Percentiles rank a stretch among this genome's conserved stretches.
phyloP scores from a whole-genome alignment of 2,888 invertebrate species.

The Lasioglossum pauxillum region DNA sequence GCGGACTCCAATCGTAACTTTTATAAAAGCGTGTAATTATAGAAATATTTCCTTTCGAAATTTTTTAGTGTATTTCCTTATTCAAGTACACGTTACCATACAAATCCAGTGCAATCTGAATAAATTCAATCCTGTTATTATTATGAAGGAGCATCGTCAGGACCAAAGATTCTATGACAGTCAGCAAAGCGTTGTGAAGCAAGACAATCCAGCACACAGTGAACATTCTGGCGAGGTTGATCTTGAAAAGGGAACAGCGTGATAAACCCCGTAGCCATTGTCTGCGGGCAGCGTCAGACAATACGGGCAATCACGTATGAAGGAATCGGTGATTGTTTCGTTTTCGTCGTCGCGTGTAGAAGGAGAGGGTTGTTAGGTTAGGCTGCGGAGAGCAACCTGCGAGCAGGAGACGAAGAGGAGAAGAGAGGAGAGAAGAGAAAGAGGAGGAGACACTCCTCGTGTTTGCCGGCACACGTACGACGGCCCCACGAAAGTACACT shows the following conservation, averaged over 20 bases:
- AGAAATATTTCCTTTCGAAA: too few relatives aligned
- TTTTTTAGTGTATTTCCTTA: too few relatives aligned
- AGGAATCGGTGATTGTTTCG: constrained; percentile 82
- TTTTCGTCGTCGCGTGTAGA: constrained; percentile 63
- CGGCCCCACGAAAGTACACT: constrained; percentile 20
- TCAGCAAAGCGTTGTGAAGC: background rate
- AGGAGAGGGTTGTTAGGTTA: constrained; percentile 60
- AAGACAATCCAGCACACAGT: background rate
- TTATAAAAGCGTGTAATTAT: too few relatives aligned
- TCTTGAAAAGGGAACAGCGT: constrained; percentile 60
- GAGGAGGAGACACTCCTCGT: constrained; percentile 23
- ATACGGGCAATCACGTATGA: constrained; percentile 83
- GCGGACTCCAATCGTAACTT: too few relatives aligned
- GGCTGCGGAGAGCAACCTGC: constrained; percentile 29
- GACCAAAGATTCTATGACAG: background rate
- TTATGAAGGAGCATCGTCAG: too few relatives aligned
- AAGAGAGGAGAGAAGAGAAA: constrained; percentile 12
- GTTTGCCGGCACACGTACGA: constrained; percentile 35
- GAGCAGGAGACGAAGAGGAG: constrained; percentile 32
- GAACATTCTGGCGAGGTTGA: constrained; percentile 31
- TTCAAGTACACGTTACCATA: too few relatives aligned
- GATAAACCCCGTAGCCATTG: constrained; percentile 63
- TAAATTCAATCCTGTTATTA: too few relatives aligned
- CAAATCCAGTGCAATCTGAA: too few relatives aligned
- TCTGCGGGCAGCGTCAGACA: constrained; percentile 69